Conservation (phyloP, 2,888 invertebrate species). For the Adineta ricciae region DNA sequence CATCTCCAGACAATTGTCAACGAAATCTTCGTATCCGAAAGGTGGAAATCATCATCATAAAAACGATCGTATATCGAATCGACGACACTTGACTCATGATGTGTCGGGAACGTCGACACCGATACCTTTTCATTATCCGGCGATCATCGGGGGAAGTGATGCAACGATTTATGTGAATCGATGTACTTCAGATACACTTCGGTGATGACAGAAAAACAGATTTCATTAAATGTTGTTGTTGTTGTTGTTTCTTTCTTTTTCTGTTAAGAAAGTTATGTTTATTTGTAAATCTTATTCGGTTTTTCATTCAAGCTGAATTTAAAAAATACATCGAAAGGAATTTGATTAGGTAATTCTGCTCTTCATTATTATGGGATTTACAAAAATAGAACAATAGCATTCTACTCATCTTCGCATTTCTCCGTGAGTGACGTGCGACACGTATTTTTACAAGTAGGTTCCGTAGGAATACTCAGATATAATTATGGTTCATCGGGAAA, state of each 20-base stretch:
- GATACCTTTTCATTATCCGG: neutral
- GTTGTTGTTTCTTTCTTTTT: neutral
- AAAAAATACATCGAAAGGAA: too few relatives aligned
- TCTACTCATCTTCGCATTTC: too few relatives aligned
- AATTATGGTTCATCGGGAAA: too few relatives aligned
- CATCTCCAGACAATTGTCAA: neutral
- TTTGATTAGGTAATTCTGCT: too few relatives aligned
- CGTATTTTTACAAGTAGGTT: too few relatives aligned
- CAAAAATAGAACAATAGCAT: too few relatives aligned
- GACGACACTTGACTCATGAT: neutral
- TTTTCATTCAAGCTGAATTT: too few relatives aligned
- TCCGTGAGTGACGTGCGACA: too few relatives aligned
- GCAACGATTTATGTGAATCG: neutral
- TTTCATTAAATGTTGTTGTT: neutral
- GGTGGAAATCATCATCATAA: neutral
- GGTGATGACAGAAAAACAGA: neutral
- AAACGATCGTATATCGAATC: neutral
- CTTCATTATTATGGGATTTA: too few relatives aligned
- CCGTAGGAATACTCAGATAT: too few relatives aligned
- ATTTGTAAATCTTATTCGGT: neutral
- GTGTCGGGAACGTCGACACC: neutral
- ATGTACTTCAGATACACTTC: neutral
- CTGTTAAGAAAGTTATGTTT: neutral
- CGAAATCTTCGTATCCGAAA: neutral
- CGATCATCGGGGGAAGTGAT: neutral